Percentiles rank a stretch among this genome's conserved stretches.
Conservation (phyloP, 2,888 invertebrate species). For the Pachymerium ferrugineum region DNA sequence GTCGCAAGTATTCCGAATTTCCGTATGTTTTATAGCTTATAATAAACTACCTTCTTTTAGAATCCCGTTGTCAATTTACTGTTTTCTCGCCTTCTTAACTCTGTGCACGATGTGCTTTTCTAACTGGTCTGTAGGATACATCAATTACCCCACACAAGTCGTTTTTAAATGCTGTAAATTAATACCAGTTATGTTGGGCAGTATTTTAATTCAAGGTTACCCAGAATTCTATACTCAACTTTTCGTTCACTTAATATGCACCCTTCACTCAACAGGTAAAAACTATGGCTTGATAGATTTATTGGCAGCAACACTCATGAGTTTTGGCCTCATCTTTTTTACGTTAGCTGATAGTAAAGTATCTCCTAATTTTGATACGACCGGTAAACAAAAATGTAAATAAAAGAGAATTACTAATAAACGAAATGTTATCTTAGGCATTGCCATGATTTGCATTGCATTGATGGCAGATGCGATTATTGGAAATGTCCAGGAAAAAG, state of each 20-base stretch:
- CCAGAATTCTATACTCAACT: no score
- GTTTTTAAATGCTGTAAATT: slow-evolving; percentile 97
- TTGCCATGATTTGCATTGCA: slow-evolving; percentile 62
- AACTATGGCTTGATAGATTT: slow-evolving; percentile 77
- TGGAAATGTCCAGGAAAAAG: slow-evolving; percentile 94
- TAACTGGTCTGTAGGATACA: slow-evolving; percentile 85
- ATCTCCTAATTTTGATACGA: slow-evolving; percentile 56
- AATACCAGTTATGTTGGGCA: slow-evolving; percentile 90
- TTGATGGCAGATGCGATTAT: slow-evolving; percentile 90
- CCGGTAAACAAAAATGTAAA: slow-evolving; percentile 48
- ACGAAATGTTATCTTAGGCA: slow-evolving; percentile 43
- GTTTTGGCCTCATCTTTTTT: slow-evolving; percentile 81
- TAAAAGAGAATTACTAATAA: neutral
- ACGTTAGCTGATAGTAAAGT: slow-evolving; percentile 69
- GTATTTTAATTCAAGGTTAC: slow-evolving; percentile 73
- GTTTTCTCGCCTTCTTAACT: slow-evolving; percentile 75
- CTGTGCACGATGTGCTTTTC: slow-evolving; percentile 94
- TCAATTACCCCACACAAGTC: slow-evolving; percentile 94
- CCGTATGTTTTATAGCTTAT: neutral
- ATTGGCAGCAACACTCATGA: slow-evolving; percentile 77
- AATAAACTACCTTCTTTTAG: slow-evolving; percentile 53
- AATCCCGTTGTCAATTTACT: slow-evolving; percentile 76
- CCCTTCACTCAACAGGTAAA: no score
- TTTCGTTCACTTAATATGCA: no score
- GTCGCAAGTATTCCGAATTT: no score